Base-by-base conservation (phyloP, 2,888 invertebrate species). In the Perizoma flavofasciatum region DNA sequence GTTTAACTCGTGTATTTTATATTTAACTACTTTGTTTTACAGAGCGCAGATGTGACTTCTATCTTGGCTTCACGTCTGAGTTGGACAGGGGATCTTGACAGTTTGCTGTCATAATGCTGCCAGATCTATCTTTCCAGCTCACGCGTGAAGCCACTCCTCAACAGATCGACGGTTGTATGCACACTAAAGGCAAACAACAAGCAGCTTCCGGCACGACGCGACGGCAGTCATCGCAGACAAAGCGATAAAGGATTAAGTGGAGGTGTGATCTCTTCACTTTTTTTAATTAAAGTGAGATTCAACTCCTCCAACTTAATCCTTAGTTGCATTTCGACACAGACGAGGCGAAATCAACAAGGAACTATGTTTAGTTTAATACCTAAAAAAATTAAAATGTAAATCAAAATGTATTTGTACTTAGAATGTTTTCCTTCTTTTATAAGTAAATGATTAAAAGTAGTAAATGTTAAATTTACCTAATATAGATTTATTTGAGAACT, bases 241-340 rank as follows among this genome's bases (percentile, higher is more conserved):
- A 68, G 91, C 90, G 88, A 55, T 83, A 69, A 82, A 81, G 89
- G 89, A 86, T 86, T 86, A 92, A 92, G 92, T 92, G 92, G 92
- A 92, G 92, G 92, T 92, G 92, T 92, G 92, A 92, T 92, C 92
- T 92, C 92, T 92, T 92, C 92, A 92, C 92, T 92, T 92, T 92
- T 89, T 87, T 78, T 83, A 76, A 69, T 82, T 90, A 91, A 92
- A 92, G 92, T 92, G 92, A 92, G 92, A 92, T 92, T 92, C 92
- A 92, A 92, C 92, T 92, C 92, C 92, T 92, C 92, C 92, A 92
- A 92, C 92, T 92, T 92, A 92, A 92, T 85, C 88, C 92, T 85
- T 79, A 83, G 79, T 78, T 84, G 92, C 89, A 79, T 55, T 70
- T 71, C 85, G 59, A 65, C 82, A 45, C 68, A 69, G 70, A 74